Conservation (phyloP, 2,113 vertebrate genomes). For the Shinisaurus crocodilurus region DNA sequence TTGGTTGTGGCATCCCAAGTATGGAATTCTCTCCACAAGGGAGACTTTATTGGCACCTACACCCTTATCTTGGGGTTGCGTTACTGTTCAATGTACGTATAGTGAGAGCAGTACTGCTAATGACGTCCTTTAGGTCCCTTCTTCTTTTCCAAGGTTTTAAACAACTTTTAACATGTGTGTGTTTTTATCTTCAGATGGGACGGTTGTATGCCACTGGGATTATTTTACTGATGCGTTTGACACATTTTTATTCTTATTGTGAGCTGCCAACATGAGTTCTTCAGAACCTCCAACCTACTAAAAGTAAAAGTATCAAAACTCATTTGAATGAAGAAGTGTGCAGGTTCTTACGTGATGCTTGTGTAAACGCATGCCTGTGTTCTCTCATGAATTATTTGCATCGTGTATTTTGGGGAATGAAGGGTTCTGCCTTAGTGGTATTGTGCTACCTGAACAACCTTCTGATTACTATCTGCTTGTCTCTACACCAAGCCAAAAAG, state of each 20-base stretch:
- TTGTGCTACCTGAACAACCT: background rate
- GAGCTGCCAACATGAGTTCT: background rate
- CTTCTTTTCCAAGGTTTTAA: background rate
- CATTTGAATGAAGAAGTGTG: background rate
- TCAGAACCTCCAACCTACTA: background rate
- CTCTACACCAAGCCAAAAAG: background rate
- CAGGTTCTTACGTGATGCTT: background rate
- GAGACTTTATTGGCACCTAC: background rate
- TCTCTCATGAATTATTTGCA: background rate
- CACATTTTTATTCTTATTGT: background rate
- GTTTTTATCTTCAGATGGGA: background rate
- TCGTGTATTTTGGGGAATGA: background rate
- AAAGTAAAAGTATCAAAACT: background rate
- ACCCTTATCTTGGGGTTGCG: constrained; percentile 94
- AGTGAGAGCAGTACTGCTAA: constrained; percentile 89
- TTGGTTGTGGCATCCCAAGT: too few relatives aligned
- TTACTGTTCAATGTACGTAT: constrained; percentile 85
- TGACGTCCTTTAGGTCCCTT: constrained; percentile 33
- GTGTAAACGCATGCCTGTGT: background rate
- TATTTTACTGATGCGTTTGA: background rate
- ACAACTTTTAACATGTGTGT: background rate
- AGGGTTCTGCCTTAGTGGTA: background rate
- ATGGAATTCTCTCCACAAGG: too few relatives aligned
- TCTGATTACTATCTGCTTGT: background rate
- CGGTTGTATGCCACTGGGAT: background rate